phyloP scores from a whole-genome alignment of 2,888 invertebrate genomes.

The Holacanthella duospinosa region DNA sequence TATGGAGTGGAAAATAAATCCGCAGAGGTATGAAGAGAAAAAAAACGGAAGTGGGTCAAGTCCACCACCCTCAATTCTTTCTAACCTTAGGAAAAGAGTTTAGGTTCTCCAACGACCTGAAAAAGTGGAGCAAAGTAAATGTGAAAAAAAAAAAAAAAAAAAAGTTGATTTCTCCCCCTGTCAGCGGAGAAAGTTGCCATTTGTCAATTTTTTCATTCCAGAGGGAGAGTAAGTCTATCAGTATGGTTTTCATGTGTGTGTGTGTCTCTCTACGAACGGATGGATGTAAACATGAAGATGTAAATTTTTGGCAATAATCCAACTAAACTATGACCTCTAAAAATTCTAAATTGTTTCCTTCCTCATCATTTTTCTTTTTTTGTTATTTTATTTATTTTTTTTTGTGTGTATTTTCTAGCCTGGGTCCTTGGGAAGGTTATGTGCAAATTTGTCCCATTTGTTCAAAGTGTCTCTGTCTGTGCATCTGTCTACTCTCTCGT shows the following conservation, averaged over 20 bases:
- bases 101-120: too few relatives aligned
- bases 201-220: not conserved
- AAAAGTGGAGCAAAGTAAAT: not conserved
- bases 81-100: not conserved
- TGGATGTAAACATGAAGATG: not conserved
- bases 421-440: slow-evolving; percentile 92
- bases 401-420: slow-evolving; percentile 55
- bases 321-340: not conserved
- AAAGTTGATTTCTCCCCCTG: not conserved
- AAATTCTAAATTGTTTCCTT: not conserved
- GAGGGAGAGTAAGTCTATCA: too few relatives aligned
- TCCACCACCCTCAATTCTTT: not conserved
- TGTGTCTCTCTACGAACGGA: too few relatives aligned
- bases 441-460: slow-evolving; percentile 92
- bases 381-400: too few relatives aligned
- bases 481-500: slow-evolving; percentile 93
- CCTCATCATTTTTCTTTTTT: not conserved
- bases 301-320: not conserved
- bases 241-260: too few relatives aligned
- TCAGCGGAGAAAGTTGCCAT: not conserved
- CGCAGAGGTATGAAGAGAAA: too few relatives aligned
- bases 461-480: slow-evolving; percentile 87
- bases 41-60: slow-evolving; percentile 1
- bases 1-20: slow-evolving; percentile 1
- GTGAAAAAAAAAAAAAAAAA: not conserved